Base-by-base conservation (phyloP, 2,888 invertebrate species). In the Aleiodes leptofemur region DNA sequence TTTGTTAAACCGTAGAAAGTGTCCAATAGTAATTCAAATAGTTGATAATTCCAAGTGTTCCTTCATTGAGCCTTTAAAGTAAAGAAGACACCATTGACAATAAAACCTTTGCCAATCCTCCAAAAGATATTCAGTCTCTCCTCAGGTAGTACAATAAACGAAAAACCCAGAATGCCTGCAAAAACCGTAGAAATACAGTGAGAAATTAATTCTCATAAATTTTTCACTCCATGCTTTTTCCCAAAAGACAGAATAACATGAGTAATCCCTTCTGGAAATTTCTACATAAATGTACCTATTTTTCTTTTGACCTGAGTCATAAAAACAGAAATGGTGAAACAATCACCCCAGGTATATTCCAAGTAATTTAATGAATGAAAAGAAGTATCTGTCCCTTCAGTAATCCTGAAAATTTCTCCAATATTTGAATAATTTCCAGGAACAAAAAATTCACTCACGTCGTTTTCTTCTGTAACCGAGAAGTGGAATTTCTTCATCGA, bases 401-500 rank as follows among this genome's bases (percentile, higher is more conserved):
- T 56, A 23, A 16, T 16, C 56, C 11, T n/a, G 9, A 4, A 34
- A 59, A 59, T 59, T 59, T 59, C 13, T 56, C 11, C 4, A 4
- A 14, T 57, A 56, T 34, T 69, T 34, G 11, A 53, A 61, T 31
- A 31, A 23, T 29, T 56, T 29, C 29, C 16, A 23, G 23, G 29
- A 23, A 56, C 29, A 56, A 16, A 16, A 14, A 23, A 23, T 23
- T 23, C 66, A 56, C 73, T 68, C 31, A 73, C 69, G 29, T 14
- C 56, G 29, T 34, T n/a, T 16, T 16, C 34, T 50, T 16, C 50
- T 31, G 11, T 50, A 59, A 16, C 31, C 57, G 31, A 69, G 50
- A n/a, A 73, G 68, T 13, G 69, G 73, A n/a, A 51, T 29, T 3
- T 50, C 43, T 34, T 73, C 73, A n/a, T 73, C 69, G 11, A 31